phyloP scores from a whole-genome alignment of 1,140 invertebrate species.

The Bombus picipes region DNA sequence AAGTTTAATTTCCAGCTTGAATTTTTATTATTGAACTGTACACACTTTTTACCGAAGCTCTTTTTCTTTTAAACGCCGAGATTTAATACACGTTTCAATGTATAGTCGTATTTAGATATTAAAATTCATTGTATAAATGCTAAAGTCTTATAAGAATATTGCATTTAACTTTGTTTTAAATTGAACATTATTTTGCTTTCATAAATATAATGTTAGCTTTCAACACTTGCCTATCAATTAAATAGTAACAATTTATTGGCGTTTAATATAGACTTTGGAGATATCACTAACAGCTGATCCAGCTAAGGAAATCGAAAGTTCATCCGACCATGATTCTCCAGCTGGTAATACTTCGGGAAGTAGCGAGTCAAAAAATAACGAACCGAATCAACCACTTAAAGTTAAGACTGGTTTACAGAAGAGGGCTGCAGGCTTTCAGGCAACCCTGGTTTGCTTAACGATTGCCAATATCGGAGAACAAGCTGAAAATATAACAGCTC shows the following conservation, averaged over 20 bases:
- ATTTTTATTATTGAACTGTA: not conserved
- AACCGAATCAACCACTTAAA: slow-evolving; percentile 85
- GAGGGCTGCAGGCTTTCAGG: slow-evolving; percentile 95
- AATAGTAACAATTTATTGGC: not conserved
- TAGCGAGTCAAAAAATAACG: slow-evolving; percentile 80
- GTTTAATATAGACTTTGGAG: slow-evolving; percentile 88
- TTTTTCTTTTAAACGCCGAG: not conserved
- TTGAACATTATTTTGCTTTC: not conserved
- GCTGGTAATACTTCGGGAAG: slow-evolving; percentile 84
- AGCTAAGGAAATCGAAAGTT: slow-evolving; percentile 89
- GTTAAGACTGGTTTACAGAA: slow-evolving; percentile 90
- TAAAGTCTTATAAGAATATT: not conserved
- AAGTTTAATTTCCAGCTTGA: not conserved
- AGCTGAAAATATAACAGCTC: slow-evolving; percentile 92
- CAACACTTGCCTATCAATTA: not conserved
- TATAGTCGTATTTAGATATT: not conserved
- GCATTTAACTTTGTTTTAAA: not conserved
- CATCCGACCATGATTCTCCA: slow-evolving; percentile 90
- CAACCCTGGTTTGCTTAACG: slow-evolving; percentile 96
- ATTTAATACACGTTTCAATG: no score
- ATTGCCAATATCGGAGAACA: slow-evolving; percentile 90
- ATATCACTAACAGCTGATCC: slow-evolving; percentile 93
- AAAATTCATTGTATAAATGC: not conserved
- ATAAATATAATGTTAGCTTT: not conserved
- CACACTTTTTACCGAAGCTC: not conserved